Percentiles rank a stretch among this genome's conserved stretches.
These are phyloP conservation scores for Pampusana beccarii DNA, from an alignment of 2,113 vertebrate genomes.

Conservation along the genomic window DNA sequence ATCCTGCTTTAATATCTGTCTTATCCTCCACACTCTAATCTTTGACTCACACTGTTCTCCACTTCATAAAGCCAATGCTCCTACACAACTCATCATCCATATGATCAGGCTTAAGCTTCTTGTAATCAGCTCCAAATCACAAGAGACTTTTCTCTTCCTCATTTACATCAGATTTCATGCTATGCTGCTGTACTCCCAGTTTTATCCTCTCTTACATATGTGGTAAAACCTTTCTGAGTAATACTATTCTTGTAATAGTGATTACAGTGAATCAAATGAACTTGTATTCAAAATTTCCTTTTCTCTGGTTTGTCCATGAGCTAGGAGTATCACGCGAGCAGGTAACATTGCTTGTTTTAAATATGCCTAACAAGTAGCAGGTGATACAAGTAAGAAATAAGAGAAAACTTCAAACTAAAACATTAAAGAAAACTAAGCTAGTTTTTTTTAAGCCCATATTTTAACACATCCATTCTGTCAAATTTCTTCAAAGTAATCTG, in stretches of 20 bases:
- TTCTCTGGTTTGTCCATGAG: neutral
- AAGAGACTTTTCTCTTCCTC: neutral
- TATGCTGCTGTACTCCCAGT: rapidly evolving
- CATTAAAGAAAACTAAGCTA: neutral
- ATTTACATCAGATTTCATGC: neutral
- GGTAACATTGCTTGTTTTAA: neutral
- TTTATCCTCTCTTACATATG: neutral
- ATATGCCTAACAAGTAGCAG: neutral
- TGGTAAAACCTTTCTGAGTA: neutral
- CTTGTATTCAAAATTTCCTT: neutral
- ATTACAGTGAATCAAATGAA: neutral
- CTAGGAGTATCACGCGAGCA: neutral
- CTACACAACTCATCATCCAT: neutral
- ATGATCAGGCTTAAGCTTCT: neutral
- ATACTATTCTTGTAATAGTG: neutral
- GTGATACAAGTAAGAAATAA: neutral
- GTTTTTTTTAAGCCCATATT: neutral
- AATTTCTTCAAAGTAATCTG: neutral
- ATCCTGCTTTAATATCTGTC: neutral
- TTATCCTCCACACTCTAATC: neutral
- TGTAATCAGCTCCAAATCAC: neutral
- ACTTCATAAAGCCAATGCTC: neutral
- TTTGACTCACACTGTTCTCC: neutral
- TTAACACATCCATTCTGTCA: neutral
- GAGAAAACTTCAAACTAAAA: neutral